Evolutionary conservation across 1,140 invertebrate genomes (phyloP), one percentile per base, ranked within the genome.

Genomic region (Drepana arcuata): DNA sequence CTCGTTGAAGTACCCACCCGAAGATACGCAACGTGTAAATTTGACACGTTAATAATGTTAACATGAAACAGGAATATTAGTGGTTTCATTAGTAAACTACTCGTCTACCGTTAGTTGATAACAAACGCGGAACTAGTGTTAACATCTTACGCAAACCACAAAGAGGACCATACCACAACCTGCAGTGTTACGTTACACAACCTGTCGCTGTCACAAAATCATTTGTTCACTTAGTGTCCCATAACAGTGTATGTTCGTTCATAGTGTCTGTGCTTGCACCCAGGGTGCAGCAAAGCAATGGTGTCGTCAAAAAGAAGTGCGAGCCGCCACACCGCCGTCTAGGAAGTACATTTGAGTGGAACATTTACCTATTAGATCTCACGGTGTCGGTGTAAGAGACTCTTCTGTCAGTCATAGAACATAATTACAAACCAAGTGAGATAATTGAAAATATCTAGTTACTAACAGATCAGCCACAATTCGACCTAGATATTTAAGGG

Each of bases 391-490:
- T 30, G 21, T 35, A 27, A 16, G 13, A 29, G 18, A 21, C 4
- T 21, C 18, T 14, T 21, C 18, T 33, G 28, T 42, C 27, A 27
- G 9, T 21, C 9, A 4, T 21, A 21, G 9, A n/a, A n/a, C n/a
- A n/a, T n/a, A n/a, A n/a, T n/a, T n/a, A n/a, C n/a, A n/a, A n/a
- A n/a, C n/a, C n/a, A n/a, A n/a, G n/a, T n/a, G n/a, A n/a, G n/a
- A 41, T 23, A 36, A 38, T 14, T 44, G 32, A 23, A 49, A 42
- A 36, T 38, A 44, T 48, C 52, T 50, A 52, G 41, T 27, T 41
- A 50, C 51, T 51, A 55, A 61, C 47, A 54, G 46, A 52, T 47
- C 49, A 58, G 48, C 54, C 54, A 64, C 42, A 64, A 42, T 29
- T 55, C 34, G 38, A 35, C 47, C 42, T 57, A 57, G 34, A 30